phyloP scores from a whole-genome alignment of 2,888 invertebrate species.

The Itoplectis maculator region DNA sequence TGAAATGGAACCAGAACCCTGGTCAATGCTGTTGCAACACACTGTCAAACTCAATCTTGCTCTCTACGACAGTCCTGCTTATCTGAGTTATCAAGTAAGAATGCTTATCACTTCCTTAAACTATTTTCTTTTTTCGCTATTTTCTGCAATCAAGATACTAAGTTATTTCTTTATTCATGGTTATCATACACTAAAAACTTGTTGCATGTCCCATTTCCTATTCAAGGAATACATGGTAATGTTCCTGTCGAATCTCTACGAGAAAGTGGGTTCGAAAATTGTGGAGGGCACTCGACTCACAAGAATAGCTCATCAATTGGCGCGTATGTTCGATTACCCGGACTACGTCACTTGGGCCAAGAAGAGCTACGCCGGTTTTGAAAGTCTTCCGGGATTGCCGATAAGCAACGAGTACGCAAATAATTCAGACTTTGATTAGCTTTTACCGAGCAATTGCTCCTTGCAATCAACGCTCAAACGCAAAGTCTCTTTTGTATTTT shows the following conservation, averaged over 20 bases:
- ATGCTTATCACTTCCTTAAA: not conserved
- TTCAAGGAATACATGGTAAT: constrained; percentile 76
- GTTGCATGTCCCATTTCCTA: not conserved
- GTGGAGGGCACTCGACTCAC: constrained; percentile 74
- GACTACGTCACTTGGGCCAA: constrained; percentile 76
- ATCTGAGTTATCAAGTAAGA: constrained; percentile 78
- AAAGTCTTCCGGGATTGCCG: constrained; percentile 54
- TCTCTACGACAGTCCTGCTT: constrained; percentile 77
- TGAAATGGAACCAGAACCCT: constrained; percentile 86
- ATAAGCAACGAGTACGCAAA: constrained; percentile 59
- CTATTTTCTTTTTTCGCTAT: too few species aligned
- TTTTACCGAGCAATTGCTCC: not conserved
- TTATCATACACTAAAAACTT: not conserved
- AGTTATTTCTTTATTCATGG: too few species aligned
- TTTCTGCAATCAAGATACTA: too few species aligned
- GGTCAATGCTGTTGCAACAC: constrained; percentile 84
- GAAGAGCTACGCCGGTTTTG: constrained; percentile 65
- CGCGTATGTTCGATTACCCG: constrained; percentile 76
- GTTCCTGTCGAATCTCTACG: constrained; percentile 75
- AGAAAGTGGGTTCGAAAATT: constrained; percentile 69
- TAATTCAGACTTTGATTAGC: constrained; percentile 15
- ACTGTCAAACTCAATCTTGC: constrained; percentile 83
- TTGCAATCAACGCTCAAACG: constrained; percentile 13
- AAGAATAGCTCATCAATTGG: constrained; percentile 74
- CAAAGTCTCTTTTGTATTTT: constrained; percentile 30